Conservation (phyloP, 2,113 vertebrate genomes). For the Apeltes quadracus region DNA sequence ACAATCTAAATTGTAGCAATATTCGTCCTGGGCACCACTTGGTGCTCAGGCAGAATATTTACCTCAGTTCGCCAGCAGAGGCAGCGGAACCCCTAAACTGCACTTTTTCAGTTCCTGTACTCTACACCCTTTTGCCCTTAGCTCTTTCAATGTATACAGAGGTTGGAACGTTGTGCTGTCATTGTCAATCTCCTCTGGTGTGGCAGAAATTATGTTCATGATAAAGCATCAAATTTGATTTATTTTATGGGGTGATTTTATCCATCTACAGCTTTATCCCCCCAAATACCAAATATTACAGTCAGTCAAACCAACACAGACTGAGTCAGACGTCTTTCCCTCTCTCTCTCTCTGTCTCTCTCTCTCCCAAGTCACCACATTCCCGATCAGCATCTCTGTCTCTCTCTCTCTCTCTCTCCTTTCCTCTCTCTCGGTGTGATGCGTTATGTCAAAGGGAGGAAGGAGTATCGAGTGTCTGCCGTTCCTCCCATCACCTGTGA, state of each 20-base stretch:
- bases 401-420: slow-evolving; percentile 16
- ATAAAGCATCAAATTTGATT: neutral
- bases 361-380: slow-evolving; percentile 22
- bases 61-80: slow-evolving; percentile 11
- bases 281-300: neutral
- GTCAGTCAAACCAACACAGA: neutral
- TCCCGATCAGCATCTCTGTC: slow-evolving; percentile 37
- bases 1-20: slow-evolving; percentile 4
- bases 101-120: neutral
- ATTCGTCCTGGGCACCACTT: slow-evolving; percentile 3
- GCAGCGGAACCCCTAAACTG: neutral
- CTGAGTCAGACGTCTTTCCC: slow-evolving; percentile 11
- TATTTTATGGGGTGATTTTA: neutral
- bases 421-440: slow-evolving; percentile 20
- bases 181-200: neutral
- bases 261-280: neutral
- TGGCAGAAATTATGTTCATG: neutral
- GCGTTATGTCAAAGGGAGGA: slow-evolving; percentile 72
- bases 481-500: slow-evolving; percentile 95
- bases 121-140: neutral
- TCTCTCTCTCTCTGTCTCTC: slow-evolving; percentile 27
- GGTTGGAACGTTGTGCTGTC: neutral
- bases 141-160: neutral
- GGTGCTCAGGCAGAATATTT: slow-evolving; percentile 22
- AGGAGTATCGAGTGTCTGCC: slow-evolving; percentile 84